Percentiles rank a stretch among this genome's conserved stretches.
Conservation (phyloP, 2,113 vertebrate genomes). For the Thunnus maccoyii region DNA sequence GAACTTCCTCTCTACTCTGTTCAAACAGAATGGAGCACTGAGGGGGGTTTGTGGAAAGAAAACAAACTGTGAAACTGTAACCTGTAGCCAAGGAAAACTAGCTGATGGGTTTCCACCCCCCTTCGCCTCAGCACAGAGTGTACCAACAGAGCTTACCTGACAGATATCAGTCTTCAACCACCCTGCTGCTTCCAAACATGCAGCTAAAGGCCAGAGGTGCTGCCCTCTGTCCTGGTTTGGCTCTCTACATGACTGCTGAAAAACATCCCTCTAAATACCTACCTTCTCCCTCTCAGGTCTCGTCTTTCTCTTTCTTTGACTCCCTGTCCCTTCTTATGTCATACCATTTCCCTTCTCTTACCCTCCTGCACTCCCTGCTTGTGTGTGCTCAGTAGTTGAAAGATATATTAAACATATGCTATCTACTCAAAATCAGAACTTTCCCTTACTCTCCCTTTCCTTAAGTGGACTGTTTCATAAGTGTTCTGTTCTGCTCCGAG, state of each 20-base stretch:
- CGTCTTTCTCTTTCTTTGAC: background rate
- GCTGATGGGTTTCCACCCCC: slow-evolving; percentile 29
- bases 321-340: background rate
- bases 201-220: slow-evolving; percentile 8
- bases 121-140: slow-evolving; percentile 28
- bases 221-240: slow-evolving; percentile 9
- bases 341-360: background rate
- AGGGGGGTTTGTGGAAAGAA: slow-evolving; percentile 46
- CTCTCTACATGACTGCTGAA: background rate
- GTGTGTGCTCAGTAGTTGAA: background rate
- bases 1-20: slow-evolving; percentile 43
- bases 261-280: background rate
- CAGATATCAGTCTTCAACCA: slow-evolving; percentile 14
- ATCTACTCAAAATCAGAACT: slow-evolving; percentile 37
- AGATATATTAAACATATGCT: slow-evolving; percentile 55
- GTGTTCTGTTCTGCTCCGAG: slow-evolving; percentile 58
- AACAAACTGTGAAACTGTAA: slow-evolving; percentile 62
- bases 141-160: slow-evolving; percentile 27
- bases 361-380: background rate
- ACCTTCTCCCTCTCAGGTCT: background rate
- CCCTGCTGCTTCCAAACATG: slow-evolving; percentile 17
- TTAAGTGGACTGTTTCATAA: slow-evolving; percentile 64
- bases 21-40: slow-evolving; percentile 41
- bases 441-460: slow-evolving; percentile 13
- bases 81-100: slow-evolving; percentile 63